Evolutionary conservation across 2,797 vertebrate genomes (phyloP).

Genomic region (Manis javanica): DNA sequence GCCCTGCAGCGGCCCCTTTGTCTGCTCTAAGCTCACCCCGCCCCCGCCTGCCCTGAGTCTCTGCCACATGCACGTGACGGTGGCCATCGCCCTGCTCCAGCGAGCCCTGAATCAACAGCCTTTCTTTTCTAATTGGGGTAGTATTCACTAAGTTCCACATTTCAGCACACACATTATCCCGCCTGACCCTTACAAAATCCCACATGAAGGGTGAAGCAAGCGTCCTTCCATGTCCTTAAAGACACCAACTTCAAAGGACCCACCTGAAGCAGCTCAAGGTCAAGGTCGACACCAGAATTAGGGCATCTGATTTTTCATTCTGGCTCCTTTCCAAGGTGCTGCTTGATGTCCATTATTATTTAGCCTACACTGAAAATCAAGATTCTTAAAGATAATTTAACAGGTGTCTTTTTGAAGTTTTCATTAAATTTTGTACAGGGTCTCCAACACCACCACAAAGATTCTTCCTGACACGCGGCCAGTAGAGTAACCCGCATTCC

Average conservation of each 20-base stretch:
- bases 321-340: not conserved
- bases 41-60: not conserved
- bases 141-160: not conserved
- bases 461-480: not conserved
- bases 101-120: not conserved
- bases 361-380: not conserved
- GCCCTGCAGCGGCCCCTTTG: too few species aligned
- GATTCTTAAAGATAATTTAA: not conserved
- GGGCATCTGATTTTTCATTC: not conserved
- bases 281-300: not conserved
- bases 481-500: not conserved
- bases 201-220: not conserved
- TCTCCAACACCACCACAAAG: not conserved
- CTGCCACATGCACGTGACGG: not conserved
- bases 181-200: not conserved
- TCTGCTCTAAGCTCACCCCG: not conserved
- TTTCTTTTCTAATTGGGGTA: not conserved
- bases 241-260: not conserved
- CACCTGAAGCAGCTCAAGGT: not conserved
- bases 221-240: not conserved
- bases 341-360: not conserved
- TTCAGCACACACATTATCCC: not conserved
- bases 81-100: not conserved
- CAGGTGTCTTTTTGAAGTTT: not conserved
- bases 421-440: not conserved